Base-by-base conservation (phyloP, 1,140 invertebrate species). In the Tetraneura akinire region DNA sequence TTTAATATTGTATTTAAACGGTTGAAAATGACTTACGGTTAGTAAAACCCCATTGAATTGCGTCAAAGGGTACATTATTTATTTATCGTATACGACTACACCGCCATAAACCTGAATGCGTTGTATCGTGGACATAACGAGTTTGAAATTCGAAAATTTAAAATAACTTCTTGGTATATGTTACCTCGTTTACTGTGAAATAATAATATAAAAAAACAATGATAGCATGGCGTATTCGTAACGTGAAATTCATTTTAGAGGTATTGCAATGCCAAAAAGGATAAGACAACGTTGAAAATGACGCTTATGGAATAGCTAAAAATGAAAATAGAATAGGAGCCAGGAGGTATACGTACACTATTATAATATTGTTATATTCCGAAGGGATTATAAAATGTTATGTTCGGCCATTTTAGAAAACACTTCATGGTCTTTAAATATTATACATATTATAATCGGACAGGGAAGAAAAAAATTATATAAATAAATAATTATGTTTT, bases 361-460 rank as follows among this genome's bases (percentile, higher is more conserved):
- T n/a, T n/a, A n/a, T n/a, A n/a, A n/a, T n/a, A n/a, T n/a, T 23
- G 13, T 21, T 3, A 21, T 23, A 51, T 76, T 53, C 49, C 42
- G 57, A 76, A 51, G 53, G 32, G 49, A 9, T 76, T 57, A 57
- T 76, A 55, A 76, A 55, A 76, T 29, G 66, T 47, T 47, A 68
- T 23, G 2, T 68, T 47, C 10, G 42, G 45, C 42, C 66, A 21
- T 68, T 47, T 5, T 16, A 16, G 37, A n/a, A 23, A 47, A 68
- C 13, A 13, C 21, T 47, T 23, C 37, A 47, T 68, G n/a, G 13
- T 68, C 47, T 47, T 68, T 68, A 23, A 68, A 68, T 47, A 68
- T 68, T 68, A 1, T 37, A 68, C 23, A 42, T 37, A n/a, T n/a
- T n/a, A n/a, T n/a, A 37, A 37, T 4, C 32, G 8, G 8, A 47